Percentiles rank a stretch among this genome's conserved stretches.
These are phyloP conservation scores for Oncorhynchus kisutch DNA, from an alignment of 2,113 vertebrate genomes.

Conservation along the genomic window DNA sequence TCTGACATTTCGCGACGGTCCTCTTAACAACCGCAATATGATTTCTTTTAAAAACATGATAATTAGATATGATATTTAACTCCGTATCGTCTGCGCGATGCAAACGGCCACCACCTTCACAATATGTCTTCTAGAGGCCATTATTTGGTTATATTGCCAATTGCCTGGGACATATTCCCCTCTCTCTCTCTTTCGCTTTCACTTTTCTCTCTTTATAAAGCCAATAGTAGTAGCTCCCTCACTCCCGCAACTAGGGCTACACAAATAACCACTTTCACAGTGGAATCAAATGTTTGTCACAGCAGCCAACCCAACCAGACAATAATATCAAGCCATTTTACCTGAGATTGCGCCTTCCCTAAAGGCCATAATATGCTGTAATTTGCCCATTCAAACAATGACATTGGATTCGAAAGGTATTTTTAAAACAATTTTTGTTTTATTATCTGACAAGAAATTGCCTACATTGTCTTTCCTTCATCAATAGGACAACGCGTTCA, in stretches of 20 bases:
- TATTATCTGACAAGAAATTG: neutral
- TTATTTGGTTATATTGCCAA: constrained; percentile 43
- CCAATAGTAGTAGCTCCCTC: neutral
- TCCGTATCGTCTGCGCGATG: constrained; percentile 24
- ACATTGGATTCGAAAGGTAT: neutral
- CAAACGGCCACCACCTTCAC: constrained; percentile 24
- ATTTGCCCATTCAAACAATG: neutral
- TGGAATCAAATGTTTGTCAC: neutral
- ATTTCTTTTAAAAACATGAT: constrained; percentile 64
- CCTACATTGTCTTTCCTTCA: neutral
- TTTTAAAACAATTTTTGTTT: neutral
- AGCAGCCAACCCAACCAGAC: neutral
- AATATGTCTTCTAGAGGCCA: constrained; percentile 40
- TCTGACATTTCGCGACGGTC: constrained; percentile 62
- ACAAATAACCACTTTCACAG: too few species aligned
- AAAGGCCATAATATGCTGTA: neutral
- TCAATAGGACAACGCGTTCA: neutral
- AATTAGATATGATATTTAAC: constrained; percentile 64
- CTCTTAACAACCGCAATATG: constrained; percentile 62
- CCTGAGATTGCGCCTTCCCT: neutral
- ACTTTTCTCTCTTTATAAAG: neutral
- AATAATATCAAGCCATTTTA: neutral
- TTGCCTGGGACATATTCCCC: constrained; percentile 17
- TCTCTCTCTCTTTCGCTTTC: neutral
- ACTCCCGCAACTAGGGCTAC: neutral